Evolutionary conservation across 2,888 invertebrate genomes (phyloP).

Genomic region (Eristalis intricaria): DNA sequence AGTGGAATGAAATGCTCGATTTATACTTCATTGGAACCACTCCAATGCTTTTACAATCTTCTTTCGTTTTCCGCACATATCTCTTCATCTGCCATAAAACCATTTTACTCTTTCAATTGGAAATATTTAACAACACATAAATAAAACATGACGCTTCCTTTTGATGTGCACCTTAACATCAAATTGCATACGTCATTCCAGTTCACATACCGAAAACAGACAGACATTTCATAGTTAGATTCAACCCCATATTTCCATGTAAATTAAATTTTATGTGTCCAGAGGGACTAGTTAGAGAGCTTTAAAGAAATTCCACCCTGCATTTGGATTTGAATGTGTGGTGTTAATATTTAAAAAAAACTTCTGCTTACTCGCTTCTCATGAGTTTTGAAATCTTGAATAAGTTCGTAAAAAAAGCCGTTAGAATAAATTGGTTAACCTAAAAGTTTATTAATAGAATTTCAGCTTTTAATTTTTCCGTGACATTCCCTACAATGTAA

Average conservation of each 20-base stretch:
- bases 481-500: too few relatives aligned
- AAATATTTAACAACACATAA: conserved; percentile 54
- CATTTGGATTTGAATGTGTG: conserved; percentile 32
- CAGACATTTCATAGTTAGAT: conserved; percentile 24
- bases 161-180: conserved; percentile 55
- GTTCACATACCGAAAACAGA: conserved; percentile 31
- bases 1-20: conserved; percentile 13
- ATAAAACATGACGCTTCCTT: conserved; percentile 54
- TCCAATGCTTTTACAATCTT: conserved; percentile 17
- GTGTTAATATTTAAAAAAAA: conserved; percentile 28
- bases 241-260: conserved; percentile 52
- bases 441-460: neutral
- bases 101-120: conserved; percentile 47
- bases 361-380: neutral
- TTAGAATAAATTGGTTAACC: conserved; percentile 8
- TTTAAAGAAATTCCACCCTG: conserved; percentile 49
- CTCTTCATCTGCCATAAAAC: conserved; percentile 23
- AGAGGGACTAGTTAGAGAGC: conserved; percentile 49
- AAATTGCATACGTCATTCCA: conserved; percentile 52
- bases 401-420: conserved; percentile 38
- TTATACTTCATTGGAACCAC: neutral
- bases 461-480: too few relatives aligned
- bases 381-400: conserved; percentile 22
- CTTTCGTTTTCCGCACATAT: neutral
- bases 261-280: conserved; percentile 66